A percentile compares a stretch with the other conserved stretches of the same genome.
These are phyloP conservation scores for Cetoscarus ocellatus DNA, from an alignment of 2,797 vertebrate genomes.

Conservation along the genomic window DNA sequence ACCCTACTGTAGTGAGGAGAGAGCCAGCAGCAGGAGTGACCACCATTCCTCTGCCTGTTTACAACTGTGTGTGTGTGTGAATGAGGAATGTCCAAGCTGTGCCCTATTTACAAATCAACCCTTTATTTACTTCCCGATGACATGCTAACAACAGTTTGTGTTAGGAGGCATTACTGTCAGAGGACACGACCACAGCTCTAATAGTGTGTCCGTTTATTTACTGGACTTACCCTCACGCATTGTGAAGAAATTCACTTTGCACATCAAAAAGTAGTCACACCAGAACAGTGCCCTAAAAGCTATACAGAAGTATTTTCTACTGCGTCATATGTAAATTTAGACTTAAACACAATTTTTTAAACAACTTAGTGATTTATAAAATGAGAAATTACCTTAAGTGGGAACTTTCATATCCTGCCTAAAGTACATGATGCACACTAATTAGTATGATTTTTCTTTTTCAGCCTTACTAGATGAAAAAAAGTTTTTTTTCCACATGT, in stretches of 20 bases:
- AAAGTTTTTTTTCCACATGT: too few relatives aligned
- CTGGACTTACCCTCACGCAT: too few relatives aligned
- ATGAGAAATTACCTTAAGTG: not conserved
- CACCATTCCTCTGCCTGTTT: constrained; percentile 61
- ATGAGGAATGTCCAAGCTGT: constrained; percentile 70
- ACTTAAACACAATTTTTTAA: not conserved
- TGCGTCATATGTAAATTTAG: too few relatives aligned
- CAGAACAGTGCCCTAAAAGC: too few relatives aligned
- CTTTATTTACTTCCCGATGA: constrained; percentile 63
- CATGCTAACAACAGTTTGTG: constrained; percentile 43
- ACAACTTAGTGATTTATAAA: too few relatives aligned
- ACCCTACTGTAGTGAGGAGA: constrained; percentile 68
- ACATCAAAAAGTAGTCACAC: too few relatives aligned
- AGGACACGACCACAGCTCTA: too few relatives aligned
- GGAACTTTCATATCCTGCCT: not conserved
- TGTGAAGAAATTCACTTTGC: too few relatives aligned
- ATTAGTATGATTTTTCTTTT: too few relatives aligned
- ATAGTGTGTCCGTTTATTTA: not conserved
- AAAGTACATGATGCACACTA: too few relatives aligned
- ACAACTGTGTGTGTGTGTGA: constrained; percentile 66
- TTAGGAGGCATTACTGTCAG: constrained; percentile 3
- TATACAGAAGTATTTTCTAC: too few relatives aligned
- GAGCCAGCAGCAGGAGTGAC: constrained; percentile 64
- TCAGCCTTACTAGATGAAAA: too few relatives aligned
- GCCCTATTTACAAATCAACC: constrained; percentile 74